These are phyloP conservation scores for Graphium colonna DNA, from an alignment of 2,888 invertebrate species.

Conservation along the genomic window DNA sequence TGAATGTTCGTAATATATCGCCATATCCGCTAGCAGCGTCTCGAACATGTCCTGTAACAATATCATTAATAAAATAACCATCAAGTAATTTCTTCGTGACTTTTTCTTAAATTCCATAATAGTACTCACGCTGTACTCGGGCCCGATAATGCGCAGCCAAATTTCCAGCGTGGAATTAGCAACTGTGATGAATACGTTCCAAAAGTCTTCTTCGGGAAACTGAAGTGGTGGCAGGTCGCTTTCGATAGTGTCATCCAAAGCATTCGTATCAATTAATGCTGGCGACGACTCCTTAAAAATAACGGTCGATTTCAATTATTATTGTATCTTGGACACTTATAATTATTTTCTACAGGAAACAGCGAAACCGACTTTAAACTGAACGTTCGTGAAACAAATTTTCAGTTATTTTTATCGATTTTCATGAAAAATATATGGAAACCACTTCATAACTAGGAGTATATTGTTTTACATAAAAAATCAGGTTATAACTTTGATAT, in stretches of 20 bases:
- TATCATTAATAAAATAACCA: neutral
- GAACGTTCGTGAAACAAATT: no score
- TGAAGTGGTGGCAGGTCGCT: conserved; percentile 65
- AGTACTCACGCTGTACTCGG: conserved; percentile 81
- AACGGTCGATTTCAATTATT: neutral
- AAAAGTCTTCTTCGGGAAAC: conserved; percentile 70
- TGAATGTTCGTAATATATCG: conserved; percentile 58
- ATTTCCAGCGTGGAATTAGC: conserved; percentile 82
- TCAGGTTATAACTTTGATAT: no score
- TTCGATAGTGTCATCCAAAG: conserved; percentile 52
- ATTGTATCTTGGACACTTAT: neutral
- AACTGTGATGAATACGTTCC: conserved; percentile 82
- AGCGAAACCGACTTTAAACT: no score
- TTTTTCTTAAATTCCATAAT: no score
- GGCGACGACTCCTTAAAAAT: conserved; percentile 31
- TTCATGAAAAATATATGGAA: no score
- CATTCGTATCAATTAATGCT: conserved; percentile 34
- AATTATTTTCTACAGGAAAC: no score
- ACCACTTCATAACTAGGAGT: no score
- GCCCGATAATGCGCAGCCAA: conserved; percentile 84
- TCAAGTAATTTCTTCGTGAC: no score
- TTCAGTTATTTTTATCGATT: no score
- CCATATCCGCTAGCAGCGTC: conserved; percentile 72
- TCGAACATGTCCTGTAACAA: conserved; percentile 68
- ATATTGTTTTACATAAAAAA: no score